A percentile compares a stretch with the other conserved stretches of the same genome.
Evolutionary conservation across 2,113 vertebrate species (phyloP).

Genomic region (Oreochromis spilurus): DNA sequence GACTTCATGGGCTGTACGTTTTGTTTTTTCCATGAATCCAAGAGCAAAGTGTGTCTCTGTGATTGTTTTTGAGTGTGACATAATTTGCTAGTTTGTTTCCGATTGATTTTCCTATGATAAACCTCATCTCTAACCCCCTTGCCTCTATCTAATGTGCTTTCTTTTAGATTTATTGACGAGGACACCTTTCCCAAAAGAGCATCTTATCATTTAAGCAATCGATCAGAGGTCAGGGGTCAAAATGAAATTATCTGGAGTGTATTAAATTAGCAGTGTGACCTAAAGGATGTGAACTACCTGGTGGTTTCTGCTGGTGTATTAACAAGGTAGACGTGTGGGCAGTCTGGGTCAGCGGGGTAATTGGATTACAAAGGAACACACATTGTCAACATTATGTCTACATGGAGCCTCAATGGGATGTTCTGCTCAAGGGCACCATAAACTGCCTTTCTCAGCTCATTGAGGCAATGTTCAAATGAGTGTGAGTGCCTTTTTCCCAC

Average conservation of each 20-base stretch:
- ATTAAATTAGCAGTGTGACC: conserved; percentile 24
- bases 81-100: background rate
- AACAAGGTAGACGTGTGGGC: conserved; percentile 4
- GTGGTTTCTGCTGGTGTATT: background rate
- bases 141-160: background rate
- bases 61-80: background rate
- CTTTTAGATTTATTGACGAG: conserved; percentile 36
- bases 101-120: background rate
- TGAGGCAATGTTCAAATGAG: background rate
- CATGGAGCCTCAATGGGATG: background rate
- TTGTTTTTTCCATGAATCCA: background rate
- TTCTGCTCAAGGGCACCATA: background rate
- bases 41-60: background rate
- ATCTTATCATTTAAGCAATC: conserved; percentile 24
- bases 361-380: conserved; percentile 30
- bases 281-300: conserved; percentile 2
- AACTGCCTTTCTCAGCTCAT: background rate
- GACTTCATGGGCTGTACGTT: background rate
- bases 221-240: conserved; percentile 25
- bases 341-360: conserved; percentile 30
- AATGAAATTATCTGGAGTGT: background rate
- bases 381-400: conserved; percentile 5
- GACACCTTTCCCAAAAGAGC: background rate
- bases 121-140: background rate
- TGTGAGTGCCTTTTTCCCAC: background rate